A percentile compares a stretch with the other conserved stretches of the same genome.
Evolutionary conservation across 2,888 invertebrate genomes (phyloP).

Genomic region (Andrena bucephala): DNA sequence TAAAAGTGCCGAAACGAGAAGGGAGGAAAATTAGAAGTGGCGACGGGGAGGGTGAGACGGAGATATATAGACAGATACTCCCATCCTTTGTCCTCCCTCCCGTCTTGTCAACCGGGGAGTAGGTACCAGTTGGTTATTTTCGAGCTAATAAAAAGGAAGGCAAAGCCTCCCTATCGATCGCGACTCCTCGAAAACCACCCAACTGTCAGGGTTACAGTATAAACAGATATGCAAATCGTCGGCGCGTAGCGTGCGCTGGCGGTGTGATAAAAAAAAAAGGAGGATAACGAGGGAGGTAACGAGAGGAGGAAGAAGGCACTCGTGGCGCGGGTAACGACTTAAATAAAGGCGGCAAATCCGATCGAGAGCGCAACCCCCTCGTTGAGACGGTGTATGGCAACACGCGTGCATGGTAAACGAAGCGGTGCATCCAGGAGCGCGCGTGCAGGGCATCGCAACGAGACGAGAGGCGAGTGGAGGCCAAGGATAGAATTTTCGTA

Average conservation of each 20-base stretch:
- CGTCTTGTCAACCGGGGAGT: too few relatives aligned
- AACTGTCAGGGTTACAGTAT: not conserved
- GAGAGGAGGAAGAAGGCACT: conserved; percentile 15
- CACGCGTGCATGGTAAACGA: conserved; percentile 49
- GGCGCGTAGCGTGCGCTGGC: not conserved
- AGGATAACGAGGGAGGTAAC: too few relatives aligned
- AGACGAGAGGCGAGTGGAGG: conserved; percentile 43
- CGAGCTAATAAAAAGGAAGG: too few relatives aligned
- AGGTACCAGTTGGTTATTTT: too few relatives aligned
- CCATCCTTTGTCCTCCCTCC: too few relatives aligned
- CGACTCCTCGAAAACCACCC: not conserved
- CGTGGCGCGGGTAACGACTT: conserved; percentile 51
- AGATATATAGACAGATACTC: too few relatives aligned
- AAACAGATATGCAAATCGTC: not conserved
- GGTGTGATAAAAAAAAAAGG: not conserved
- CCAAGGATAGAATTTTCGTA: conserved; percentile 74
- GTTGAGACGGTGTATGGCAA: conserved; percentile 27
- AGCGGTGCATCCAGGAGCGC: conserved; percentile 41
- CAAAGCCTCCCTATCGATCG: too few relatives aligned
- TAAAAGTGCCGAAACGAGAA: not conserved
- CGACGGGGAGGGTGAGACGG: too few relatives aligned
- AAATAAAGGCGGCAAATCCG: conserved; percentile 60
- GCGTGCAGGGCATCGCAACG: conserved; percentile 45
- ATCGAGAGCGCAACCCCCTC: conserved; percentile 30
- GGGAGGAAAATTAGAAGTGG: not conserved